Percentiles rank a stretch among this genome's conserved stretches.
Evolutionary conservation across 2,888 invertebrate genomes (phyloP).

Genomic region (Caprella mutica): DNA sequence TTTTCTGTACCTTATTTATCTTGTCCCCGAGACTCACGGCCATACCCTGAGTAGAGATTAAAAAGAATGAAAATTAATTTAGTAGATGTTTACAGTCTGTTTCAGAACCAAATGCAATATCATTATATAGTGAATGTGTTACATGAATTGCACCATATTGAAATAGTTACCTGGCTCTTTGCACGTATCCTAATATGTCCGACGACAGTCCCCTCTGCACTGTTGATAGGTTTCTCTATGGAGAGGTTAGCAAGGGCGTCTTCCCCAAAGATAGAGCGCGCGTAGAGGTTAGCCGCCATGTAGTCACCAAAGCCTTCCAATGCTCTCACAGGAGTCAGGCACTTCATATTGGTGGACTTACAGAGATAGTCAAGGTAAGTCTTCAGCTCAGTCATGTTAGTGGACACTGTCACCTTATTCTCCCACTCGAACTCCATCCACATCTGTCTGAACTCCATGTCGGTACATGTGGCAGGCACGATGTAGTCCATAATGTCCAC

Average conservation of each 20-base stretch:
- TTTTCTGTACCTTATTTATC: conserved; percentile 84
- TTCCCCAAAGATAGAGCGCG: conserved; percentile 94
- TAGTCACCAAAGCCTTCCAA: conserved; percentile 57
- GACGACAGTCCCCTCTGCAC: conserved; percentile 73
- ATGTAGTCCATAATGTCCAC: conserved; percentile 99
- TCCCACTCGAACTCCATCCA: conserved; percentile 99
- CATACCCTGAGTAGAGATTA: conserved; percentile 64
- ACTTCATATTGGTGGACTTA: conserved; percentile 96
- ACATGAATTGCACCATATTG: neutral
- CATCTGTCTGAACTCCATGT: conserved; percentile 96
- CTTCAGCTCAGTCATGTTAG: conserved; percentile 77
- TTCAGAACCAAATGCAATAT: neutral
- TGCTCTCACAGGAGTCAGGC: conserved; percentile 90
- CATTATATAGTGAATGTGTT: neutral
- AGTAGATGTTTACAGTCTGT: neutral
- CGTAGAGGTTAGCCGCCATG: conserved; percentile 99
- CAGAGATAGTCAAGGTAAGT: conserved; percentile 86
- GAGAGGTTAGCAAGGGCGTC: conserved; percentile 97
- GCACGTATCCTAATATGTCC: conserved; percentile 97
- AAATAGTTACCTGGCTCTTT: conserved; percentile 72
- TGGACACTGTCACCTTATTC: conserved; percentile 96
- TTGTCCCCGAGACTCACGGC: conserved; percentile 96
- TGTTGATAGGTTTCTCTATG: conserved; percentile 87
- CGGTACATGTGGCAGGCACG: conserved; percentile 84
- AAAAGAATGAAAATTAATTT: neutral